Evolutionary conservation across 2,113 vertebrate genomes (phyloP).

Genomic region (Osmerus mordax): DNA sequence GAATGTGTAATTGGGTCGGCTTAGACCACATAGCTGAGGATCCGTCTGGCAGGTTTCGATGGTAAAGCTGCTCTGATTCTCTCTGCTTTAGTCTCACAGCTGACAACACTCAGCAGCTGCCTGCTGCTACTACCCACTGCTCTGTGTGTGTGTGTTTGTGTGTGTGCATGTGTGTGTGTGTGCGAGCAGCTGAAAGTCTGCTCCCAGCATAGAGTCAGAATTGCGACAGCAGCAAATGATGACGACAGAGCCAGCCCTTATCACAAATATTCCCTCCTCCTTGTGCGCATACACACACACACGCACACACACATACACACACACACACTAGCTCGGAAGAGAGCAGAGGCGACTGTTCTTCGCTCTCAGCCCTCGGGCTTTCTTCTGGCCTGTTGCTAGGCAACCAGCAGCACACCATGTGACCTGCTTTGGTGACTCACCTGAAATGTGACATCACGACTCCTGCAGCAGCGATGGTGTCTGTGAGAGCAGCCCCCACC

Average conservation of each 20-base stretch:
- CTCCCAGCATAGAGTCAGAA: conserved; percentile 28
- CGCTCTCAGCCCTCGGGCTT: conserved; percentile 65
- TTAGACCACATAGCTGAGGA: too few species aligned
- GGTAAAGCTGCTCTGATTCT: too few species aligned
- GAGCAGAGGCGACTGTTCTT: conserved; percentile 43
- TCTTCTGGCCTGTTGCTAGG: conserved; percentile 72
- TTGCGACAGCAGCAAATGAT: conserved; percentile 59
- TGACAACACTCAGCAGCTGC: not conserved
- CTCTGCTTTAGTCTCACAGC: not conserved
- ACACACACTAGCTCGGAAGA: conserved; percentile 17
- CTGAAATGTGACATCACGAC: conserved; percentile 71
- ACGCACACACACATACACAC: conserved; percentile 25
- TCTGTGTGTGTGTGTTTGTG: conserved; percentile 9
- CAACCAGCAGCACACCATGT: conserved; percentile 70
- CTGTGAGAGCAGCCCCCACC: conserved; percentile 19
- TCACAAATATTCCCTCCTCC: conserved; percentile 48
- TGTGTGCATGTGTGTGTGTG: conserved; percentile 19
- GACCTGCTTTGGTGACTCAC: conserved; percentile 79
- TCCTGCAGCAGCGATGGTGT: conserved; percentile 57
- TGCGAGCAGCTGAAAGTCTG: conserved; percentile 18
- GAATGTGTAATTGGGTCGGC: too few species aligned
- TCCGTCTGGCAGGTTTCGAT: too few species aligned
- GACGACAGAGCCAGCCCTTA: conserved; percentile 63
- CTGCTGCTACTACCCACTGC: too few species aligned
- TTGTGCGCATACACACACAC: conserved; percentile 22